These are phyloP conservation scores for Chelmon rostratus DNA, from an alignment of 2,797 vertebrate species.

Conservation along the genomic window DNA sequence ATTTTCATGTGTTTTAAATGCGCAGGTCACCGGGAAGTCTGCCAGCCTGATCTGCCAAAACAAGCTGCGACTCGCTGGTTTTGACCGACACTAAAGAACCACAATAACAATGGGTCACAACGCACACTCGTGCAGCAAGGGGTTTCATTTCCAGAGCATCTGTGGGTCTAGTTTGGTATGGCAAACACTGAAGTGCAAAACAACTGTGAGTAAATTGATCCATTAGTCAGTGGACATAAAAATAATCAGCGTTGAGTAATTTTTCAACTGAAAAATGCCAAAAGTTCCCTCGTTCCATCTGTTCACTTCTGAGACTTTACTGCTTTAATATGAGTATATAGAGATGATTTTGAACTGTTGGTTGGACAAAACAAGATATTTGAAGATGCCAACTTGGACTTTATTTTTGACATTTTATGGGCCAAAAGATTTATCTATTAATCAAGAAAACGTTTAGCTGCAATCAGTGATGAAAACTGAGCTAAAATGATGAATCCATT, in stretches of 20 bases:
- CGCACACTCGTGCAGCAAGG: neutral
- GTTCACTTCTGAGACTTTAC: neutral
- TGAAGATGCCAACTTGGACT: neutral
- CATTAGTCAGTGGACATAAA: neutral
- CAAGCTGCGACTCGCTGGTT: constrained; percentile 1
- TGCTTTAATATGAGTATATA: neutral
- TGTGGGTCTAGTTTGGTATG: neutral
- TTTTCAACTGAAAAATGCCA: neutral
- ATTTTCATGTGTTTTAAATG: constrained; percentile 24
- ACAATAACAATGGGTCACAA: neutral
- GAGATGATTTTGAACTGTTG: neutral
- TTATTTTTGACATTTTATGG: constrained; percentile 1
- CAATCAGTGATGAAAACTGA: neutral
- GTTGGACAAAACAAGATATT: neutral
- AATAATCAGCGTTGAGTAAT: neutral
- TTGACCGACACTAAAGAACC: neutral
- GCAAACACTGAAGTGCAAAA: neutral
- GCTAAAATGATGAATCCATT: neutral
- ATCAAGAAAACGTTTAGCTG: neutral
- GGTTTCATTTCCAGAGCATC: neutral
- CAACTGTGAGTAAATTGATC: no score
- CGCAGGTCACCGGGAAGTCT: constrained; percentile 24
- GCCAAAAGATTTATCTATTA: neutral
- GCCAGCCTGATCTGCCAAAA: constrained; percentile 29
- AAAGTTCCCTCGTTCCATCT: neutral